These are phyloP conservation scores for Clanis bilineata DNA, from an alignment of 2,888 invertebrate species.

Conservation along the genomic window DNA sequence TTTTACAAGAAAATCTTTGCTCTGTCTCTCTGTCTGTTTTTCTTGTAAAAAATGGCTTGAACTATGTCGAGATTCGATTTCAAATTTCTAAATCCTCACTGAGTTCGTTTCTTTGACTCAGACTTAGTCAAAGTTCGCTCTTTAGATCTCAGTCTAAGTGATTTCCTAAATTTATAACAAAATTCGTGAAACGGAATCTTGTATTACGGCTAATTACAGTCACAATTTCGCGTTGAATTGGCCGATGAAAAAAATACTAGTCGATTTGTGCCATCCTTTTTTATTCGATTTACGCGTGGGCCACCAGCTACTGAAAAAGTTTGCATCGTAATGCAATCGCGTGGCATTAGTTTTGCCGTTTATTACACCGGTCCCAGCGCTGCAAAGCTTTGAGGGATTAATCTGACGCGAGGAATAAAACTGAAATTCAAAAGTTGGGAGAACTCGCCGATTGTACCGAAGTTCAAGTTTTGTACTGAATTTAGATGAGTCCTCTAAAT, in stretches of 20 bases:
- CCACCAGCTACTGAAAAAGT: constrained; percentile 76
- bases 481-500: constrained; percentile 45
- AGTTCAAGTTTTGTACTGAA: constrained; percentile 36
- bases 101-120: no score
- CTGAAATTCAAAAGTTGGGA: constrained; percentile 50
- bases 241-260: constrained; percentile 53
- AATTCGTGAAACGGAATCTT: no score
- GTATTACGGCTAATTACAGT: no score
- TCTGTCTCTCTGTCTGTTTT: no score
- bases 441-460: constrained; percentile 41
- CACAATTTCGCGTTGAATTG: constrained; percentile 59
- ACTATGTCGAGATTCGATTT: no score
- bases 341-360: constrained; percentile 76
- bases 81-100: no score
- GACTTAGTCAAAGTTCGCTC: no score
- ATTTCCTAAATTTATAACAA: no score
- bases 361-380: constrained; percentile 69
- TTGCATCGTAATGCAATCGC: constrained; percentile 78
- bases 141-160: no score
- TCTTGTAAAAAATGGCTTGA: no score
- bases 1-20: no score
- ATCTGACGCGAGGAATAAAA: constrained; percentile 62
- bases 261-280: constrained; percentile 65
- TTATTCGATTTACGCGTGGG: constrained; percentile 62
- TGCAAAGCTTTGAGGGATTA: constrained; percentile 79